A percentile compares a stretch with the other conserved stretches of the same genome.
Conservation (phyloP, 2,113 vertebrate species). For the Pithys albifrons region DNA sequence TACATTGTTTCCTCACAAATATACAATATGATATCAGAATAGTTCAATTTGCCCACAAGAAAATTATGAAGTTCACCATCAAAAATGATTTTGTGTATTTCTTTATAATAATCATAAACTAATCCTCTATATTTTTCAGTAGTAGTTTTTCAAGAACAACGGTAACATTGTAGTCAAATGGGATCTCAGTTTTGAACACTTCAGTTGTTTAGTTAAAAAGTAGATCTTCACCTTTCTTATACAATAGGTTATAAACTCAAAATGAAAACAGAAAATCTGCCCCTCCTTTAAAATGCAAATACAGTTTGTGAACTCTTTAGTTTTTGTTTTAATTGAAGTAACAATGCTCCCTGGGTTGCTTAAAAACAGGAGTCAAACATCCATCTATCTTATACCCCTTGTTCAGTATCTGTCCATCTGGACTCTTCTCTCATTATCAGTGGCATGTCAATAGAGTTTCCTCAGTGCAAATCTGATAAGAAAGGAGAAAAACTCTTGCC, state of each 20-base stretch:
- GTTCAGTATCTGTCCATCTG: neutral
- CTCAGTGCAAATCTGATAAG: neutral
- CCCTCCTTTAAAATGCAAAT: neutral
- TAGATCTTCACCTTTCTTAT: conserved; percentile 32
- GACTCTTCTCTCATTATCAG: neutral
- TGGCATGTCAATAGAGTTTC: neutral
- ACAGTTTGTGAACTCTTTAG: neutral
- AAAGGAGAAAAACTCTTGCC: neutral
- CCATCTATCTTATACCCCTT: neutral
- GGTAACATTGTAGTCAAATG: neutral
- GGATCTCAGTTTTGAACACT: conserved; percentile 9
- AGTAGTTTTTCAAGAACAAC: neutral
- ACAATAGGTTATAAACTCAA: neutral
- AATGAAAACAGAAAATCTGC: neutral
- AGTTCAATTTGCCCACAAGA: neutral
- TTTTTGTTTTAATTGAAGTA: conserved; percentile 1
- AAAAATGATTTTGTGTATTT: neutral
- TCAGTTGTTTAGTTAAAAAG: conserved; percentile 51
- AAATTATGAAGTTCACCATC: neutral
- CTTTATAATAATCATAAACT: neutral
- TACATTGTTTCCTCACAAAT: conserved; percentile 42
- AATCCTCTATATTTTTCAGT: neutral
- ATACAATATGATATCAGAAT: conserved; percentile 18
- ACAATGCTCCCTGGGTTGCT: neutral
- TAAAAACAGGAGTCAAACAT: neutral